phyloP scores from a whole-genome alignment of 2,113 vertebrate species.

The Bubo scandiacus region DNA sequence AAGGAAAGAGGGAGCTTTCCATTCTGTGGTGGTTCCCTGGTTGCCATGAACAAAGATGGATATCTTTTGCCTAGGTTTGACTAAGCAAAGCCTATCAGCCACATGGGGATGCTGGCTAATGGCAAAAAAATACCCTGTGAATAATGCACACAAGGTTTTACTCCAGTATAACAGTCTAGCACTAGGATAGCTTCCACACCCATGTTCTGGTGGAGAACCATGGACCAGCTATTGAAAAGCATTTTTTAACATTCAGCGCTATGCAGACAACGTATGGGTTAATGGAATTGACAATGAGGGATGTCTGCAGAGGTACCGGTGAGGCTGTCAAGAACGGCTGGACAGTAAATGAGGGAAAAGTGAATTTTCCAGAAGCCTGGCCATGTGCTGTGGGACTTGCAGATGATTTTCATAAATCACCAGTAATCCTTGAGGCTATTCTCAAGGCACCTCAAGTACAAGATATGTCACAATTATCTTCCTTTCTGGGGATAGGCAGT shows the following conservation, averaged over 20 bases:
- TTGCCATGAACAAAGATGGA: background rate
- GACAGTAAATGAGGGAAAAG: background rate
- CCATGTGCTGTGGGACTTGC: background rate
- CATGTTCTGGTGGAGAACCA: background rate
- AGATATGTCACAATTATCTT: conserved; percentile 64
- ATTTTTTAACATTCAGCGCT: background rate
- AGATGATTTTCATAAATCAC: conserved; percentile 27
- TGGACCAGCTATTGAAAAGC: background rate
- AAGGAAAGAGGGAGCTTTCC: background rate
- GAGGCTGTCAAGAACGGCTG: background rate
- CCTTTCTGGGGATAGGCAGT: conserved; percentile 47
- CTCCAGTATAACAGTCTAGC: background rate
- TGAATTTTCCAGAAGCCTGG: background rate
- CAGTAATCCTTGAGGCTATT: background rate
- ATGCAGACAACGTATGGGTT: background rate
- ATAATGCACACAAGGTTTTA: background rate
- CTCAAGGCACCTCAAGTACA: conserved; percentile 28
- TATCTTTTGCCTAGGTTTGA: background rate
- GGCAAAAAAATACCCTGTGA: background rate
- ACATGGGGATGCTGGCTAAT: background rate
- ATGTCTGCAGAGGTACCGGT: background rate
- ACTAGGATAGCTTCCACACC: background rate
- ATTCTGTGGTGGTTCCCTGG: background rate
- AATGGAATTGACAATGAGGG: background rate
- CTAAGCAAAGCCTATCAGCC: background rate